Conservation (phyloP, 2,888 invertebrate species). For the Drosophila borborema region DNA sequence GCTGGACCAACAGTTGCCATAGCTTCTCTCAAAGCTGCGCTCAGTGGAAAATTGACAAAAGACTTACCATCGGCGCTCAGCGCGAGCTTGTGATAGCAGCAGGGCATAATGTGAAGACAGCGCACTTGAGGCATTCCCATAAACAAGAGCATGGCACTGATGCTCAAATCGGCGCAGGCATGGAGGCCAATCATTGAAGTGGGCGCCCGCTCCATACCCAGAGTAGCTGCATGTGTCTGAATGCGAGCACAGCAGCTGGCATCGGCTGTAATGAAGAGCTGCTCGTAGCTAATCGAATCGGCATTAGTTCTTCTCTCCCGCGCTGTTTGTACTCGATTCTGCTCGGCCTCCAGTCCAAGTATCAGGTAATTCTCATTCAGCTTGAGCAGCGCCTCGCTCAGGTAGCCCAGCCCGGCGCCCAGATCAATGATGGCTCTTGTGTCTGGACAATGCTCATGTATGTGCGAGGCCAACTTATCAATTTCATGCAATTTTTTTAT, state of each 20-base stretch:
- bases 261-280: constrained; percentile 86
- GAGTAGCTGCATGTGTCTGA: constrained; percentile 84
- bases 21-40: constrained; percentile 85
- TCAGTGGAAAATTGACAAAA: constrained; percentile 89
- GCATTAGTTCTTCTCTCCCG: constrained; percentile 86
- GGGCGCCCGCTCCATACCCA: constrained; percentile 35
- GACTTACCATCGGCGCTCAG: constrained; percentile 35
- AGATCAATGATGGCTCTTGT: constrained; percentile 89
- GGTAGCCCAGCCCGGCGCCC: constrained; percentile 91
- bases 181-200: constrained; percentile 88
- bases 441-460: constrained; percentile 72
- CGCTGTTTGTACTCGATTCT: constrained; percentile 87
- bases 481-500: constrained; percentile 91
- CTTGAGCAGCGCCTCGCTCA: constrained; percentile 88
- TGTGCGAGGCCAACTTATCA: constrained; percentile 86
- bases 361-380: constrained; percentile 87
- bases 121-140: constrained; percentile 86
- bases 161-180: constrained; percentile 91
- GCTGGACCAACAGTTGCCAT: constrained; percentile 67
- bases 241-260: constrained; percentile 86
- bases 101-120: constrained; percentile 89
- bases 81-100: constrained; percentile 91
- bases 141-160: constrained; percentile 89
- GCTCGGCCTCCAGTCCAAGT: constrained; percentile 89
- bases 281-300: constrained; percentile 86